phyloP scores from a whole-genome alignment of 2,797 vertebrate genomes.

The Gambusia yucatana region DNA sequence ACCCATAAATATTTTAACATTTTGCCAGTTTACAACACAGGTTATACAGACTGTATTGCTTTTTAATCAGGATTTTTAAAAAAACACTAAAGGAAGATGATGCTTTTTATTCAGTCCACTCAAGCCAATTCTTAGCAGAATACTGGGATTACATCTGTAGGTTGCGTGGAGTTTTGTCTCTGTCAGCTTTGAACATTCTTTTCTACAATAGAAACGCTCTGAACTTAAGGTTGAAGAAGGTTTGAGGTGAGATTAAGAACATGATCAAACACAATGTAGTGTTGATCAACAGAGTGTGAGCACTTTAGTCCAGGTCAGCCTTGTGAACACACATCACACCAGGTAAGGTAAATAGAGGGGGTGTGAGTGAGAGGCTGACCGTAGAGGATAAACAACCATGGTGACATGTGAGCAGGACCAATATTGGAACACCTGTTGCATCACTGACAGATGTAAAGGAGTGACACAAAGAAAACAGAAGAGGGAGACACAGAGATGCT shows the following conservation, averaged over 20 bases:
- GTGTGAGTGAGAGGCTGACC: constrained; percentile 15
- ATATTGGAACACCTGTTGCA: constrained; percentile 78
- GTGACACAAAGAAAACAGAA: constrained; percentile 11
- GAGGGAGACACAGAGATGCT: background rate
- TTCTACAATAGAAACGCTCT: background rate
- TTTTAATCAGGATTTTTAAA: background rate
- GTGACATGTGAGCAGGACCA: constrained; percentile 66
- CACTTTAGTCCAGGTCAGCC: constrained; percentile 5
- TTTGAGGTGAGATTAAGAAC: background rate
- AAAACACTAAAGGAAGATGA: too few relatives aligned
- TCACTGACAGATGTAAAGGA: constrained; percentile 44
- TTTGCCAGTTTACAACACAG: background rate
- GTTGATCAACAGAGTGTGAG: background rate
- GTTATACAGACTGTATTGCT: background rate
- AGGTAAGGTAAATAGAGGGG: constrained; percentile 55
- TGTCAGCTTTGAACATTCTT: background rate
- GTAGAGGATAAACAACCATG: constrained; percentile 55
- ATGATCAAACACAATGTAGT: background rate
- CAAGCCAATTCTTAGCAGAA: background rate
- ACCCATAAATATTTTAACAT: background rate
- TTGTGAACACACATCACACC: constrained; percentile 12
- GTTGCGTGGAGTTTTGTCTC: background rate
- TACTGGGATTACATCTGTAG: background rate
- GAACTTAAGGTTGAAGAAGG: background rate
- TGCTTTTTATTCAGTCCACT: background rate